A percentile compares a stretch with the other conserved stretches of the same genome.
phyloP scores from a whole-genome alignment of 2,888 invertebrate species.

The Argyra leucocephala region DNA sequence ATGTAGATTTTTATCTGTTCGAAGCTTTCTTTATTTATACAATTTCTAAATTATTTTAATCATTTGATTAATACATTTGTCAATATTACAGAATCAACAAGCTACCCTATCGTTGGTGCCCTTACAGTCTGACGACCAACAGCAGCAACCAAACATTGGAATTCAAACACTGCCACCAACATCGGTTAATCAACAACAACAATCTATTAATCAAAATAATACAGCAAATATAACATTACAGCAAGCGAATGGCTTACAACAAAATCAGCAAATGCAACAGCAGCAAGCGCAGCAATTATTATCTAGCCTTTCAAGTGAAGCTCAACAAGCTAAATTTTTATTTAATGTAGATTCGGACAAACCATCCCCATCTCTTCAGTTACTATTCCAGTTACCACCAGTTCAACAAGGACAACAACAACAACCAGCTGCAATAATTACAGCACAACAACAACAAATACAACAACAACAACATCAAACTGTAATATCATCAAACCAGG shows the following conservation, averaged over 20 bases:
- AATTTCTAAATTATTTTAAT: too few species aligned
- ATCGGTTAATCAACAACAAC: conserved; percentile 17
- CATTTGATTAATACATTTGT: too few species aligned
- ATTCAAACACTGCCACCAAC: conserved; percentile 27
- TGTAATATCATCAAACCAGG: conserved; percentile 11
- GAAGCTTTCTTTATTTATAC: too few species aligned
- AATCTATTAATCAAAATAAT: conserved; percentile 18
- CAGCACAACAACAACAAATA: conserved; percentile 27
- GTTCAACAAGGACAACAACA: conserved; percentile 29
- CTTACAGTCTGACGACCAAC: conserved; percentile 33
- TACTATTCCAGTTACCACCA: conserved; percentile 41
- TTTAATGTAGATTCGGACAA: conserved; percentile 42
- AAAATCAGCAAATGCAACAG: conserved; percentile 29
- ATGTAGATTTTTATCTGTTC: too few species aligned
- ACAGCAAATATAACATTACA: conserved; percentile 20
- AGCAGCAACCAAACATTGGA: conserved; percentile 33
- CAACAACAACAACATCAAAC: conserved; percentile 30
- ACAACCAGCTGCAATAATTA: conserved; percentile 20
- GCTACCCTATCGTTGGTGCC: conserved; percentile 39
- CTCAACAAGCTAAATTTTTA: conserved; percentile 40
- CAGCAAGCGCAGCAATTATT: conserved; percentile 19
- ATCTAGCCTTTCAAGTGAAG: conserved; percentile 26
- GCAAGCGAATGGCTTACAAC: conserved; percentile 26
- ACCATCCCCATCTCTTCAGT: conserved; percentile 40
- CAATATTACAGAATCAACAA: conserved; percentile 43